Base-by-base conservation (phyloP, 1,140 invertebrate species). In the Drosophila repleta region DNA sequence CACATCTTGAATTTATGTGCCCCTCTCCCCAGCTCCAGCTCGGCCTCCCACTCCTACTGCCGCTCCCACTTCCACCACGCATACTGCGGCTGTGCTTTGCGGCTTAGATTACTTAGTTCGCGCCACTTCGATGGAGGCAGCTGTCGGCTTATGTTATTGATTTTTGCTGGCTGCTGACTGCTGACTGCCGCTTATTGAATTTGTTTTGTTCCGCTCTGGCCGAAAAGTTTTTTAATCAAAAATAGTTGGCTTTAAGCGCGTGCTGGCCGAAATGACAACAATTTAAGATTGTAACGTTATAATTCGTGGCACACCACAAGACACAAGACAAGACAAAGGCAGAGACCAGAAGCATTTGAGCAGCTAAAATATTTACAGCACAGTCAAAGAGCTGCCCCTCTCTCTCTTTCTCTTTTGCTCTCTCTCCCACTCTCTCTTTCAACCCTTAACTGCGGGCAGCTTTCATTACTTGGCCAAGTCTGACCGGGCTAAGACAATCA, bases 1-100 rank as follows among this genome's bases (percentile, higher is more conserved):
- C 87, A 87, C 87, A 90, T 90, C 87, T 90, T 90, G 82, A 90
- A 90, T 90, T 90, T 90, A 90, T 90, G 87, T 90, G 68, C 75
- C 69, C 60, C 18, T 11, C 61, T 13, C 29, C 37, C 26, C 26
- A 29, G 52, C 6, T 4, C 52, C 52, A 17, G n/a, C 60, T 46
- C 10, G 17, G 13, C 3, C 32, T 7, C 26, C 55, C 17, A 1
- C 20, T 43, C 21, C 55, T 8, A 11, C 35, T 35, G 39, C 5
- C 48, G 15, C 60, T 10, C 48, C 18, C 35, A n/a, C 55, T 6
- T n/a, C n/a, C 52, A 18, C 26, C 32, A 15, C 45, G 53, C 66
- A 70, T 64, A 75, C 64, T 88, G 83, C 41, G 83, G 84, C 79
- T 69, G 58, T 74, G 79, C 88, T 88, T 79, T 89, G 83, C 62